A percentile compares a stretch with the other conserved stretches of the same genome.
phyloP scores from a whole-genome alignment of 2,113 vertebrate genomes.

The Mesoclemmys tuberculata region DNA sequence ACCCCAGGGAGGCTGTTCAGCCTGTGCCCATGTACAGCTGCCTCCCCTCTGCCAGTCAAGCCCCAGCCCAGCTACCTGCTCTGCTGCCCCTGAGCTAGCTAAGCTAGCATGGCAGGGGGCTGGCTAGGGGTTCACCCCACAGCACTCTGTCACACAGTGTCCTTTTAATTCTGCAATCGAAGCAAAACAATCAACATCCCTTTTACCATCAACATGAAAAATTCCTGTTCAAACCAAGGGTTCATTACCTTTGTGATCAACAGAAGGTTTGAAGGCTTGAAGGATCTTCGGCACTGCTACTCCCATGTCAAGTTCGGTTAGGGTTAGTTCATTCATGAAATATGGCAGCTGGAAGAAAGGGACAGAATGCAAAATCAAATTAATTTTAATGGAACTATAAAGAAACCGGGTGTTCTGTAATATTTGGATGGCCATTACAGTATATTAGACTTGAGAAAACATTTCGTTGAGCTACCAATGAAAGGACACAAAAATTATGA shows the following conservation, averaged over 20 bases:
- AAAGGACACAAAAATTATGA: background rate
- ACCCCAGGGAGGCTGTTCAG: too few relatives aligned
- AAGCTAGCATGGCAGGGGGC: too few relatives aligned
- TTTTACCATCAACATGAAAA: background rate
- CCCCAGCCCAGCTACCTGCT: too few relatives aligned
- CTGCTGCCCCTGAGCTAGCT: too few relatives aligned
- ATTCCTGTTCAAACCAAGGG: background rate
- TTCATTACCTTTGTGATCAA: slow-evolving; percentile 93
- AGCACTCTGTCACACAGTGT: background rate
- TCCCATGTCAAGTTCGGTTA: slow-evolving; percentile 98
- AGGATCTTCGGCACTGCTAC: slow-evolving; percentile 96
- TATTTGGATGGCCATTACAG: background rate
- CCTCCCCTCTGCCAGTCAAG: too few relatives aligned
- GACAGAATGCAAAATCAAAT: slow-evolving; percentile 13
- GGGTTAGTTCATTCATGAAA: slow-evolving; percentile 97
- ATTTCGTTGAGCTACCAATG: background rate
- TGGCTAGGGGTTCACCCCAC: too few relatives aligned
- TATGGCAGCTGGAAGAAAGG: slow-evolving; percentile 88
- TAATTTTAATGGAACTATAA: background rate
- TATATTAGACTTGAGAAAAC: background rate
- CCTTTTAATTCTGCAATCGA: background rate
- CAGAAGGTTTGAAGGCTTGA: slow-evolving; percentile 90
- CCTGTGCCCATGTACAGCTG: too few relatives aligned
- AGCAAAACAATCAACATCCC: background rate
- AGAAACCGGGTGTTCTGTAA: background rate